A percentile compares a stretch with the other conserved stretches of the same genome.
Evolutionary conservation across 2,888 invertebrate genomes (phyloP).

Genomic region (Epinotia brunnichana): DNA sequence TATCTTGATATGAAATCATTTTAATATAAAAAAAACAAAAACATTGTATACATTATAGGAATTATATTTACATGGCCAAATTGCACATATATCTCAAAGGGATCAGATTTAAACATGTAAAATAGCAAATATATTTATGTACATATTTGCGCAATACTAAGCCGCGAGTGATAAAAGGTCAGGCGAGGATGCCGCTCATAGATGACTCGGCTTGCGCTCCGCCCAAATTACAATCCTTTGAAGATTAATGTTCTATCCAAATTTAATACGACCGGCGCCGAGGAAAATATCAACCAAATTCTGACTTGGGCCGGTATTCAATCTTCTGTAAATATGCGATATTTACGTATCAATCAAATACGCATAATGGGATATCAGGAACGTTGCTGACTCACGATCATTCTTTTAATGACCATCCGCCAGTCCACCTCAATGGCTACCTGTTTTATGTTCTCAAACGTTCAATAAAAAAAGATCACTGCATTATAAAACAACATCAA

Average conservation of each 20-base stretch:
- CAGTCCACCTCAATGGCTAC: background rate
- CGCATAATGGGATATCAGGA: slow-evolving; percentile 37
- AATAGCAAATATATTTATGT: slow-evolving; percentile 47
- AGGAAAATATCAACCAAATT: slow-evolving; percentile 50
- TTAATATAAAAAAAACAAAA: background rate
- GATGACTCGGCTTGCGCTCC: slow-evolving; percentile 48
- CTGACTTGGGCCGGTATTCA: slow-evolving; percentile 46
- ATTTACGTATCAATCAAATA: slow-evolving; percentile 43
- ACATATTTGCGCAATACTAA: slow-evolving; percentile 46
- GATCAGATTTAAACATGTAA: slow-evolving; percentile 26
- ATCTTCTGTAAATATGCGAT: slow-evolving; percentile 46
- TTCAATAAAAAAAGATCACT: background rate
- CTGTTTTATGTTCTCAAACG: background rate
- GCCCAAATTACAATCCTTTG: slow-evolving; percentile 59
- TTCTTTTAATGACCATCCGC: slow-evolving; percentile 16
- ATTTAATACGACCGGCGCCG: slow-evolving; percentile 52
- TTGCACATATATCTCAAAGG: background rate
- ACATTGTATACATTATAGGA: background rate
- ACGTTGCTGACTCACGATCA: slow-evolving; percentile 33
- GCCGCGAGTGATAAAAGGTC: slow-evolving; percentile 42
- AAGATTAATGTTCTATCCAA: slow-evolving; percentile 60
- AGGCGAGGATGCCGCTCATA: slow-evolving; percentile 45
- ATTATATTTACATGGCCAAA: background rate
- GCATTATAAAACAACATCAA: background rate
- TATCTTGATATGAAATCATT: background rate